phyloP scores from a whole-genome alignment of 1,140 invertebrate genomes.

The Papilio helenus region DNA sequence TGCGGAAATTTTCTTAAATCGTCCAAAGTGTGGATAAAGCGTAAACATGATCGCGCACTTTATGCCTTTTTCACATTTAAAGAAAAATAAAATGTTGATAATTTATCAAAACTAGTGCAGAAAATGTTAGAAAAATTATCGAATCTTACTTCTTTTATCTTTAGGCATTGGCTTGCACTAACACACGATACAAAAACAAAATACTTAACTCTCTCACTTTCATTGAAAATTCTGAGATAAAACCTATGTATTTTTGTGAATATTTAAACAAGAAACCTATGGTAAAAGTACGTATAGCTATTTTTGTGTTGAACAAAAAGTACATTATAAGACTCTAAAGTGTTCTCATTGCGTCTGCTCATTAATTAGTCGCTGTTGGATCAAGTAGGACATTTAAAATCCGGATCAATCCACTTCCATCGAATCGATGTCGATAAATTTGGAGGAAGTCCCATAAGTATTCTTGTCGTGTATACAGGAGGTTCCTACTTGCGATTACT shows the following conservation, averaged over 20 bases:
- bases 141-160: no score
- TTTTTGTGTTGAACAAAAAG: no score
- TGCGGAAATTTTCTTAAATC: conserved; percentile 19
- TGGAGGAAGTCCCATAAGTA: conserved; percentile 2
- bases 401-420: not conserved
- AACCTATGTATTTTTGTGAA: no score
- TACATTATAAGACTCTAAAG: not conserved
- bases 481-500: no score
- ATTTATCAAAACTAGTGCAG: no score
- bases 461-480: not conserved
- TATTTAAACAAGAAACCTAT: no score
- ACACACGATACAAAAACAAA: no score
- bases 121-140: no score
- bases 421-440: conserved; percentile 2
- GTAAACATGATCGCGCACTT: conserved; percentile 4
- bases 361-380: not conserved
- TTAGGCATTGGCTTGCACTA: no score
- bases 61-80: not conserved
- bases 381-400: not conserved
- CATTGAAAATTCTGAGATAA: no score
- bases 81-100: not conserved
- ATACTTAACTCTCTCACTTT: no score
- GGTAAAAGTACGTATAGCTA: no score
- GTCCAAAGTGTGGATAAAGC: not conserved
- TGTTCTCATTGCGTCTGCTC: not conserved